phyloP scores from a whole-genome alignment of 2,797 vertebrate species.

The Xenentodon cancila region DNA sequence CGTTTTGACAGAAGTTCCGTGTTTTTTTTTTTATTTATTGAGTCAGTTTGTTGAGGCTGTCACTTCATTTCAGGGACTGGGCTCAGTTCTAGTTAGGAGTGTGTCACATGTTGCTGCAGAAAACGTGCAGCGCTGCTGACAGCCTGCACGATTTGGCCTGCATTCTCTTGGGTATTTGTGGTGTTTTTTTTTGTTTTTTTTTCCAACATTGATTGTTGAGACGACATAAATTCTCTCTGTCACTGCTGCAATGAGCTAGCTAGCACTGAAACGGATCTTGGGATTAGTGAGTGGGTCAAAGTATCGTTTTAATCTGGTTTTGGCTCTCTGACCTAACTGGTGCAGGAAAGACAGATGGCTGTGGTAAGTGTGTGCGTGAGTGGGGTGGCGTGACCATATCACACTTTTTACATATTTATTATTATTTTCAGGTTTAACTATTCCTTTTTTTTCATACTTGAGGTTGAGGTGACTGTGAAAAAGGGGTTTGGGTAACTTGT shows the following conservation, averaged over 20 bases:
- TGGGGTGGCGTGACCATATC: background rate
- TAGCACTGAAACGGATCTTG: conserved; percentile 42
- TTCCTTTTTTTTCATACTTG: too few species aligned
- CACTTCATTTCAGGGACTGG: background rate
- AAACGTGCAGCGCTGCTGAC: conserved; percentile 20
- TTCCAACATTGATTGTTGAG: too few species aligned
- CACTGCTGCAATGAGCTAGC: conserved; percentile 9
- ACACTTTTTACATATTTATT: background rate
- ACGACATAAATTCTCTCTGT: background rate
- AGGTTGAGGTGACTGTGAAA: too few species aligned
- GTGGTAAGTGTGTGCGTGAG: background rate
- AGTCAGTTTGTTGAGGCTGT: too few species aligned
- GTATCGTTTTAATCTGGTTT: conserved; percentile 66
- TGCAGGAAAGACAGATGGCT: conserved; percentile 61
- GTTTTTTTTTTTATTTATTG: too few species aligned
- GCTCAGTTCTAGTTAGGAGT: conserved; percentile 24
- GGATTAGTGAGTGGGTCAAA: conserved; percentile 63
- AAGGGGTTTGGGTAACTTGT: too few species aligned
- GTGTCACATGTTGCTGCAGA: background rate
- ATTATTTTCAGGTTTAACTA: background rate
- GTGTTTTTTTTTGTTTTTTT: too few species aligned
- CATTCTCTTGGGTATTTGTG: too few species aligned
- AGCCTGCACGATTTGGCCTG: conserved; percentile 1
- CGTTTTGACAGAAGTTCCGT: too few species aligned
- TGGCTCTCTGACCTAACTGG: conserved; percentile 26